These are phyloP conservation scores for Brachyistius frenatus DNA, from an alignment of 2,113 vertebrate species.

Conservation along the genomic window DNA sequence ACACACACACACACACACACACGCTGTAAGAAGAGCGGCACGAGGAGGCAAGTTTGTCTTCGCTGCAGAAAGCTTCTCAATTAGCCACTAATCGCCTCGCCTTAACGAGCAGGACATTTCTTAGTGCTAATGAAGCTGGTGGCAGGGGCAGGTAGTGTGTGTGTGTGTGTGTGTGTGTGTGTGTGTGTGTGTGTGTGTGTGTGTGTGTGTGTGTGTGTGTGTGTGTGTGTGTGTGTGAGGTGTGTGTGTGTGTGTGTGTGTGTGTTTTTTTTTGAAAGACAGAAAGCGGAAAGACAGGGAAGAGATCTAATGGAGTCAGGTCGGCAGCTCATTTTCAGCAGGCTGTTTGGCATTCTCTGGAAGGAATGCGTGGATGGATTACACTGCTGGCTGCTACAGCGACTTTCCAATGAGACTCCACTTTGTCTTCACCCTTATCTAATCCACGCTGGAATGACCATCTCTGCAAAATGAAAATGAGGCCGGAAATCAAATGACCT, in stretches of 20 bases:
- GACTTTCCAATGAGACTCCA: slow-evolving; percentile 79
- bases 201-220: slow-evolving; percentile 38
- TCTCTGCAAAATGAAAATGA: slow-evolving; percentile 55
- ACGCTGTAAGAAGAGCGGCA: neutral
- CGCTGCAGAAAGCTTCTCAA: slow-evolving; percentile 70
- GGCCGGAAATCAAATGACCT: slow-evolving; percentile 62
- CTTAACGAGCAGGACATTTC: slow-evolving; percentile 77
- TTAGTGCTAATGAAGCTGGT: slow-evolving; percentile 77
- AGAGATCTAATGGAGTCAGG: slow-evolving; percentile 67
- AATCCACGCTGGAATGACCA: slow-evolving; percentile 56
- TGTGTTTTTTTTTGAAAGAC: slow-evolving; percentile 51
- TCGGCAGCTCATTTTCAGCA: slow-evolving; percentile 72
- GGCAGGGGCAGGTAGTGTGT: slow-evolving; percentile 36
- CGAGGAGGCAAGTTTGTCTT: slow-evolving; percentile 62
- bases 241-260: slow-evolving; percentile 56
- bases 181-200: slow-evolving; percentile 41
- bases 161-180: slow-evolving; percentile 8
- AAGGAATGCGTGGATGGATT: slow-evolving; percentile 80
- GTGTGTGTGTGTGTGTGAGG: slow-evolving; percentile 13
- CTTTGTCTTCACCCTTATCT: slow-evolving; percentile 75
- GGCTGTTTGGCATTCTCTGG: slow-evolving; percentile 78
- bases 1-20: neutral
- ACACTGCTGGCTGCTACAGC: slow-evolving; percentile 72
- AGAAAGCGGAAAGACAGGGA: slow-evolving; percentile 38
- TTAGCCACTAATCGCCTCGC: slow-evolving; percentile 78